These are phyloP conservation scores for Plecturocebus donacophilus DNA, from an alignment of 2,113 vertebrate genomes.

Conservation along the genomic window DNA sequence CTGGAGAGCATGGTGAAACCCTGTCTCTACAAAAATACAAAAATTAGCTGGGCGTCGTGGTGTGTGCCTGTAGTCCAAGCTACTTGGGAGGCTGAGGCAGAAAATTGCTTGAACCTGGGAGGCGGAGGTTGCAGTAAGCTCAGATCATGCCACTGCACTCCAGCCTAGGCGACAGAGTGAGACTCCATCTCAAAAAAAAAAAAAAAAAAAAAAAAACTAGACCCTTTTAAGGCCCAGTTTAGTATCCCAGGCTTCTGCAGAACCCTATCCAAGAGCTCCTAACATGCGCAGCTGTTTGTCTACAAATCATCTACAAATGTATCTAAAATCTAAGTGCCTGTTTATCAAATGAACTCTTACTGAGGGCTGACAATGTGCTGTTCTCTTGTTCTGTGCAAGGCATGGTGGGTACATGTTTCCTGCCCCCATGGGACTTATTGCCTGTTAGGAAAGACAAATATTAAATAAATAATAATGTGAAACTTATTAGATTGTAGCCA, in stretches of 20 bases:
- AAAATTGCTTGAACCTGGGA: no score
- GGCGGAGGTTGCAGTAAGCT: no score
- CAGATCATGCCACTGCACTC: no score
- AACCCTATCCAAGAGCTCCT: background rate
- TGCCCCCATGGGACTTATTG: background rate
- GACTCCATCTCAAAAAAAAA: no score
- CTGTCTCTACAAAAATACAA: no score
- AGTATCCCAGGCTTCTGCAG: background rate
- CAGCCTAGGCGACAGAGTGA: no score
- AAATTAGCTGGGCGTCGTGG: no score
- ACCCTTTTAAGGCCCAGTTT: background rate
- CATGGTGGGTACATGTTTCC: background rate
- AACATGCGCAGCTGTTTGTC: background rate
- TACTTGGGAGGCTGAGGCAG: no score
- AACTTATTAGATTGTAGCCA: background rate
- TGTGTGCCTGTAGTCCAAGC: no score
- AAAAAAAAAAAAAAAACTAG: background rate
- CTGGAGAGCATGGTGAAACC: no score
- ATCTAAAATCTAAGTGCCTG: background rate
- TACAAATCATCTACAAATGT: background rate
- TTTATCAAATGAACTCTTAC: background rate
- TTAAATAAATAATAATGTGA: background rate
- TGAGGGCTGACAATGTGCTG: background rate
- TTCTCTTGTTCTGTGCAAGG: no score
- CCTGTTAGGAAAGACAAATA: background rate